These are phyloP conservation scores for Mamestra configurata DNA, from an alignment of 1,140 invertebrate genomes.

Conservation along the genomic window DNA sequence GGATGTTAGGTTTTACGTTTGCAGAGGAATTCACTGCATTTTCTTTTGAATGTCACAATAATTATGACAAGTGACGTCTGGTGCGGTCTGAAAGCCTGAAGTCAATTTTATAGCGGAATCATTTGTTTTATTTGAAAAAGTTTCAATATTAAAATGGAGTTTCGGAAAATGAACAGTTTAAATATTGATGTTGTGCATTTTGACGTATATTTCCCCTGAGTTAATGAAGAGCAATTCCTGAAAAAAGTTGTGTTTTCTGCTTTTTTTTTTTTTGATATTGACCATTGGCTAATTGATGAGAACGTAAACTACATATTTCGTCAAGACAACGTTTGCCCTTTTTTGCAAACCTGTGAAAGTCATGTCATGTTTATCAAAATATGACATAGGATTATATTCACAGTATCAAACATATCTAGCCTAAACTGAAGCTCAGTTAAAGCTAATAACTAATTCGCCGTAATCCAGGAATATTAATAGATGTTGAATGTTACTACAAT, in stretches of 20 bases:
- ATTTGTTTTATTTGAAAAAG: constrained; percentile 33
- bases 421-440: neutral
- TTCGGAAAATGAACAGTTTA: constrained; percentile 9
- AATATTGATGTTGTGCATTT: constrained; percentile 25
- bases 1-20: constrained; percentile 14
- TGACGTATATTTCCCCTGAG: neutral
- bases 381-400: neutral
- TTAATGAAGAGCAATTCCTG: neutral
- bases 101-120: constrained; percentile 39
- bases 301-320: too few species aligned
- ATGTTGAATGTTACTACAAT: constrained; percentile 33
- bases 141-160: constrained; percentile 38
- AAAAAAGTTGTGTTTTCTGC: neutral
- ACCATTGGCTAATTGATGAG: neutral
- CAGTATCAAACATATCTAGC: neutral
- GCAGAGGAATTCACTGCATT: constrained; percentile 58
- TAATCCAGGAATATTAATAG: constrained; percentile 37
- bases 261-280: neutral
- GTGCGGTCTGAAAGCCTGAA: constrained; percentile 22
- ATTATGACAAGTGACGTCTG: constrained; percentile 51
- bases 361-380: too few species aligned
- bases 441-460: neutral
- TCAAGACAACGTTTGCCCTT: too few species aligned
- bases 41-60: constrained; percentile 57
- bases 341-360: too few species aligned